phyloP scores from a whole-genome alignment of 2,113 vertebrate species.

The Lichenostomus cassidix region DNA sequence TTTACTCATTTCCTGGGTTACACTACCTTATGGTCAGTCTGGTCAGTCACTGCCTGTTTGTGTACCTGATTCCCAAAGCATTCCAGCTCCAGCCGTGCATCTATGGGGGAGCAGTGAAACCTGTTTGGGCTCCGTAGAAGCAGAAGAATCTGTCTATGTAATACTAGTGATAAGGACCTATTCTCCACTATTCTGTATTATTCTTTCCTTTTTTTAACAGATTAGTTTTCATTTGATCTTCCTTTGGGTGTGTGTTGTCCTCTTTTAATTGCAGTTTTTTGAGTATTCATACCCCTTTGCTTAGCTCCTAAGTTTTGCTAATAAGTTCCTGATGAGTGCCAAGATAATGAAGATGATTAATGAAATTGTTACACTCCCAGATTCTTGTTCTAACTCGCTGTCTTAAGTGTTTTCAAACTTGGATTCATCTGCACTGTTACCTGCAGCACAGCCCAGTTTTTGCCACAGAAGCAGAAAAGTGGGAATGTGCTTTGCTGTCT shows the following conservation, averaged over 20 bases:
- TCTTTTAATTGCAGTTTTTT: slow-evolving; percentile 35
- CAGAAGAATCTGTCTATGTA: background rate
- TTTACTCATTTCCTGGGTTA: background rate
- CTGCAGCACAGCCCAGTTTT: background rate
- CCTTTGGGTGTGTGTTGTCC: slow-evolving; percentile 33
- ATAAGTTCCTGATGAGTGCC: slow-evolving; percentile 48
- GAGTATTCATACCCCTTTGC: slow-evolving; percentile 12
- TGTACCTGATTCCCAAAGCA: background rate
- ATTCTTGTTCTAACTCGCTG: slow-evolving; percentile 47
- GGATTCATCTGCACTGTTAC: background rate
- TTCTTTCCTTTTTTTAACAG: slow-evolving; percentile 26
- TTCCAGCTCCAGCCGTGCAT: background rate
- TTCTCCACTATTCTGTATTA: background rate
- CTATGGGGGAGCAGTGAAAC: background rate
- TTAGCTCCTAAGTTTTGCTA: slow-evolving; percentile 53
- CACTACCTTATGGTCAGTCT: background rate
- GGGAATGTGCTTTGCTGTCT: background rate
- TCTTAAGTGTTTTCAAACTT: slow-evolving; percentile 18
- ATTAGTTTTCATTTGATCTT: slow-evolving; percentile 54
- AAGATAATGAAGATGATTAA: slow-evolving; percentile 60
- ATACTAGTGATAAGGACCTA: background rate
- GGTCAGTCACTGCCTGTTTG: background rate
- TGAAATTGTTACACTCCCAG: slow-evolving; percentile 54
- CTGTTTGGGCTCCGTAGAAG: background rate
- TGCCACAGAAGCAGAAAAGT: background rate